Evolutionary conservation across 2,113 vertebrate species (phyloP), one percentile per base, ranked within the genome.

Genomic region (Neolamprologus longior): DNA sequence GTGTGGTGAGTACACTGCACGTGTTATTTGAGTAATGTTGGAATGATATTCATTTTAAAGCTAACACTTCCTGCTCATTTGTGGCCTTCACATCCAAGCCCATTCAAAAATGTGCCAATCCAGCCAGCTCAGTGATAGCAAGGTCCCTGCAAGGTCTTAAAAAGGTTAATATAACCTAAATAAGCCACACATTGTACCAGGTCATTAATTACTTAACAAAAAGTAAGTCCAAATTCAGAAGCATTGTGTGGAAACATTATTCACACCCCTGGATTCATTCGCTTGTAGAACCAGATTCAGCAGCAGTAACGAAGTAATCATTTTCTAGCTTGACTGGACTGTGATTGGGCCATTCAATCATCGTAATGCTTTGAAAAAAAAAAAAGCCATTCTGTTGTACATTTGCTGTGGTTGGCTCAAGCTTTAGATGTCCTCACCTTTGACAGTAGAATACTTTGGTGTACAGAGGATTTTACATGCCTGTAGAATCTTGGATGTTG

Each of bases 1-100:
- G 28, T 99, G 99, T 93, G 99, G 98, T 99, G 94, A 98, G 99
- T 97, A 31, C 33, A 57, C 35, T 80, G 35, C 7, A 9, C 33
- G 2, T 50, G n/a, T 53, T 21, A 15, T 33, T 6, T 52, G 47
- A 21, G 24, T 24, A 50, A 19, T 78, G 71, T 50, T 78, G 14
- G 26, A 31, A 78, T 31, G 45, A 28, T 5, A 28, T 47, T 76
- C 9, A 28, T 76, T 76, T 76, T 19, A 76, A 19, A 76, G 9
- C 24, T 28, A 10, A 7, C 14, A 50, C 15, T 17, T 14, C 42
- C 15, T 31, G 42, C 42, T 76, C 7, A 50, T 76, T 19, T 50
- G 9, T 76, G 24, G 6, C 71, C 42, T 19, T 76, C 42, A 28
- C 24, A 76, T 50, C 24, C 71, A 50, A 76, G 15, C 42, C 4